phyloP scores from a whole-genome alignment of 2,113 vertebrate genomes.

The Pterocles gutturalis region DNA sequence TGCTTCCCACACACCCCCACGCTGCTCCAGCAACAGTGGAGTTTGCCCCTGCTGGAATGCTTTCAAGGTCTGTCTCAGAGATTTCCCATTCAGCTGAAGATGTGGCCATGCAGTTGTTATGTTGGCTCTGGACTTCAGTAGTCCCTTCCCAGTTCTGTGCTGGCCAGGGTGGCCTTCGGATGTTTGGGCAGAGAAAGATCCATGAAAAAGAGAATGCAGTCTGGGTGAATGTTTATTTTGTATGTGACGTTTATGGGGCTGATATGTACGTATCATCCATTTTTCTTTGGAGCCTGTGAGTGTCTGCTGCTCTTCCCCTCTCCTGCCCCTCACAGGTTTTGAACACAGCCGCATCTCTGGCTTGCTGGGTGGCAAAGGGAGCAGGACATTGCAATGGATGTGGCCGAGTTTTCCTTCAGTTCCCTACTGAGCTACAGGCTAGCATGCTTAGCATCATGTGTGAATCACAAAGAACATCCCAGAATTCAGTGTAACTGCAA shows the following conservation, averaged over 20 bases:
- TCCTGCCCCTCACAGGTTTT: neutral
- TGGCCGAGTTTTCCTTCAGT: neutral
- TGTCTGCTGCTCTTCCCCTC: neutral
- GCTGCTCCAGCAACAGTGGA: neutral
- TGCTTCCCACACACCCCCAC: neutral
- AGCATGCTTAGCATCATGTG: neutral
- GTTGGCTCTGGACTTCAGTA: neutral
- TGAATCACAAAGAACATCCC: neutral
- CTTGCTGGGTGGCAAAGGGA: neutral
- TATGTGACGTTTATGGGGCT: neutral
- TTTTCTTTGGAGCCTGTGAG: neutral
- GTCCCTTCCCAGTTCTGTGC: neutral
- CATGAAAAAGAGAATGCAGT: neutral
- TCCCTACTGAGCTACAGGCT: neutral
- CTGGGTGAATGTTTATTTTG: neutral
- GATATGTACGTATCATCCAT: neutral
- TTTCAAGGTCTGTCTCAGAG: conserved; percentile 11
- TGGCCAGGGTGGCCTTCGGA: neutral
- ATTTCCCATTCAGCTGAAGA: neutral
- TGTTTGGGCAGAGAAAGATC: neutral
- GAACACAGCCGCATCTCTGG: neutral
- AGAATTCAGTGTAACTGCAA: neutral
- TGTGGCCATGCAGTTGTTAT: neutral
- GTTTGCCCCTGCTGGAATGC: neutral
- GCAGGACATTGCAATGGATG: neutral